Conservation (phyloP, 2,113 vertebrate species). For the Colinus virginianus region DNA sequence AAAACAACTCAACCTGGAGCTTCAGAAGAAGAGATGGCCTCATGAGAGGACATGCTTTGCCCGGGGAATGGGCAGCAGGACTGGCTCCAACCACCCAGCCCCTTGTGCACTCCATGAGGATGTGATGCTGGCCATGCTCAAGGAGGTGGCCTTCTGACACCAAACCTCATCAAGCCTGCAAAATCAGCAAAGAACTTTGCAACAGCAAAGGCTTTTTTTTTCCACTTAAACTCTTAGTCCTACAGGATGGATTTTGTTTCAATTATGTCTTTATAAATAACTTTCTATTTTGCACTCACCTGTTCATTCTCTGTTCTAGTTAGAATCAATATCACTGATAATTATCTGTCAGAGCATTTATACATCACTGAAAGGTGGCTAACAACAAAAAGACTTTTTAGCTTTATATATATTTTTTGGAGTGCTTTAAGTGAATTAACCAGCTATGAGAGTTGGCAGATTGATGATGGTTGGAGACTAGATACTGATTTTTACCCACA, state of each 20-base stretch:
- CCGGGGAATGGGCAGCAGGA: not conserved
- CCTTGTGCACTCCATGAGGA: rapidly evolving
- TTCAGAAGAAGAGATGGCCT: not conserved
- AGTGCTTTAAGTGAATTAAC: not conserved
- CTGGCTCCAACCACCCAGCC: rapidly evolving
- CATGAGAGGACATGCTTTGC: not conserved
- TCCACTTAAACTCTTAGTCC: not conserved
- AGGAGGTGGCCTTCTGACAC: not conserved
- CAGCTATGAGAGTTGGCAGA: not conserved
- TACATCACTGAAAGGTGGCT: constrained; percentile 13
- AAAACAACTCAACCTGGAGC: not conserved
- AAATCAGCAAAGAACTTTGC: not conserved
- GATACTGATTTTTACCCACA: not conserved
- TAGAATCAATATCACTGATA: constrained; percentile 41
- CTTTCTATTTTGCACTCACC: constrained; percentile 13
- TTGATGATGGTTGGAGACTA: not conserved
- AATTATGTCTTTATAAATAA: constrained; percentile 51
- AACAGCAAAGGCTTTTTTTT: not conserved
- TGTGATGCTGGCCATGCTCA: rapidly evolving
- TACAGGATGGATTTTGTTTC: constrained; percentile 24
- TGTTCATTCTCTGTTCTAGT: constrained; percentile 43
- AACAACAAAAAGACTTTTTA: constrained; percentile 24
- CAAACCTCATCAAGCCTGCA: not conserved
- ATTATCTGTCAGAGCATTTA: constrained; percentile 16
- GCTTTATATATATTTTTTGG: not conserved